Evolutionary conservation across 2,113 vertebrate genomes (phyloP).

Genomic region (Rhabdomys dilectus): DNA sequence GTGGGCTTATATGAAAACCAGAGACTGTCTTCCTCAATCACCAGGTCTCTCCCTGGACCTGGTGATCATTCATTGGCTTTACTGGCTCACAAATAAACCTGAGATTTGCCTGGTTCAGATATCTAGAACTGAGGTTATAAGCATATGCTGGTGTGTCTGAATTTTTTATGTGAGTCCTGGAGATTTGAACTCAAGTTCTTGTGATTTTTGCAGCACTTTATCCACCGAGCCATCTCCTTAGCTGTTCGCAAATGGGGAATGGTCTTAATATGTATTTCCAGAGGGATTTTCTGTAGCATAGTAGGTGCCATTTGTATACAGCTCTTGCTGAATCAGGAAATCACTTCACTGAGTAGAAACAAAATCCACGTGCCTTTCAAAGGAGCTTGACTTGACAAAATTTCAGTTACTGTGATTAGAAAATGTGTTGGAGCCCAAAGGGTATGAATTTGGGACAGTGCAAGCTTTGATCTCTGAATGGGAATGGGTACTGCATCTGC

Average conservation of each 20-base stretch:
- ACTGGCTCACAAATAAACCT: not conserved
- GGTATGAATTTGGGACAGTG: too few species aligned
- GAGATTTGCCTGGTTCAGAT: not conserved
- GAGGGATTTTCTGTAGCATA: not conserved
- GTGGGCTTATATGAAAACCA: not conserved
- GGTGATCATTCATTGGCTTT: too few species aligned
- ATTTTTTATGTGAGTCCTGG: not conserved
- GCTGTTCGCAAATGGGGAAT: not conserved
- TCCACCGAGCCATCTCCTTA: not conserved
- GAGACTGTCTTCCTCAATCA: not conserved
- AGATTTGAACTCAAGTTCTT: not conserved
- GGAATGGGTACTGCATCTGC: not conserved
- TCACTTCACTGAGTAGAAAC: not conserved
- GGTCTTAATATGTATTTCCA: not conserved
- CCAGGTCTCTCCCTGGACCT: not conserved
- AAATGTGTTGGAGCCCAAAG: not conserved
- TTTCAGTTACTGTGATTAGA: not conserved
- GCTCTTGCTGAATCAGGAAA: not conserved
- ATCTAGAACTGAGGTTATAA: too few species aligned
- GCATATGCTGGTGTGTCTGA: not conserved
- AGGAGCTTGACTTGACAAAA: not conserved
- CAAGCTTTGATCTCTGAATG: not conserved
- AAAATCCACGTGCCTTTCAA: not conserved
- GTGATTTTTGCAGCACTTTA: too few species aligned
- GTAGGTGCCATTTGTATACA: not conserved